Evolutionary conservation across 2,888 invertebrate species (phyloP), one percentile per base, ranked within the genome.

Genomic region (Merodon equestris): DNA sequence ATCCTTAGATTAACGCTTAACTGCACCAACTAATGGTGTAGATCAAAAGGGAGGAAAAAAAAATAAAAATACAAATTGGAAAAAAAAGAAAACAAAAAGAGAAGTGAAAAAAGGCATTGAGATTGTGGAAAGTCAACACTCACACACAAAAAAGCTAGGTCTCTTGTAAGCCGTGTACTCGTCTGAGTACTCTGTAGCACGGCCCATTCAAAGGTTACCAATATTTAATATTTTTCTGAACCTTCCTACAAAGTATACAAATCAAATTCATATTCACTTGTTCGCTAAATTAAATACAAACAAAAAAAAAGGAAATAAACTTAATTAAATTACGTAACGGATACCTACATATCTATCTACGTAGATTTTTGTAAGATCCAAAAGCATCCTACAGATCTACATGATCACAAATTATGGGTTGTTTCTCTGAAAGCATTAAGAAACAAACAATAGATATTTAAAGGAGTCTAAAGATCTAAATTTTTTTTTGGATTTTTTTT

Each of bases 331-430:
- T 72, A 79, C 72, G 81, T 63, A 79, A 54, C 79, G 70, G 15
- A 27, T 27, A 27, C 27, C 2, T 27, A 27, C 27, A 27, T 27
- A 27, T 27, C 27, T 27, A 27, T 27, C 27, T 27, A 27, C 27
- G 7, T 27, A 27, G 27, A 27, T 7, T 67, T 38, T 67, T 73
- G 64, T 82, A 81, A 81, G 79, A 81, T 82, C 81, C 79, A 81
- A 76, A 81, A 82, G 74, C 75, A 81, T 81, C 71, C 82, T 81
- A 83, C 64, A 83, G 82, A 81, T 79, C 82, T 81, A 74, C 64
- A 76, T 70, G 75, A 82, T 82, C 82, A 82, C 82, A 82, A 74
- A 82, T 79, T 74, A 68, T 74, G 63, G 79, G 79, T 74, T 79
- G 57, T 63, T 70, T 63, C 58, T 74, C 79, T 79, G 79, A 79